Base-by-base conservation (phyloP, 2,113 vertebrate genomes). In the Campylomormyrus tamandua region DNA sequence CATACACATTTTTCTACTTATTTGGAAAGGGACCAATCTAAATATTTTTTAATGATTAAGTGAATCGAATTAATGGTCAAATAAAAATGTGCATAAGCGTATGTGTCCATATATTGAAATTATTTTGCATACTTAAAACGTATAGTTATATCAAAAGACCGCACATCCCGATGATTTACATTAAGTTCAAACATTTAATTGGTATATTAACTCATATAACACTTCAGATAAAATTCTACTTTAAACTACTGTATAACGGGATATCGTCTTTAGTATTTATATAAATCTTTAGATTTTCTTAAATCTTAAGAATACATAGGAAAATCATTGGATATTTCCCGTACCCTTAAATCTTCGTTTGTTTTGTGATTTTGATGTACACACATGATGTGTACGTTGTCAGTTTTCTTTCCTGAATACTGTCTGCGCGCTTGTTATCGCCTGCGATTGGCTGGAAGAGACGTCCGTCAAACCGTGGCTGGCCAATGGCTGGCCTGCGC, bases 381-480 rank as follows among this genome's bases (percentile, higher is more conserved):
- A 80, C 13, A 39, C 74, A 77, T 19, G 74, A 42, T 80, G 35
- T 19, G 31, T 77, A 39, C 70, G 11, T 39, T 35, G 31, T 39
- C 70, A 77, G 27, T 80, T 42, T 42, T 17, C 35, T 17, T 39
- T 39, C 35, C 74, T 42, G 13, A 42, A 80, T 80, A 80, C 74
- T 35, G 74, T 15, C 74, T 80, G 31, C 15, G 13, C 35, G 35
- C 13, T 42, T 24, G 70, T 10, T 10, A 3, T 83, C 27, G 50
- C 8, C 11, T 15, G 19, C 31, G 17, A 95, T 94, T 92, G 92
- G 94, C 11, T 89, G 0, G 89, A 48, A 27, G 0, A 0, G 0
- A 48, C 88, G 92, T 0, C 93, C 90, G 90, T 94, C 92, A 48
- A 86, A 21, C 49, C 46, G 66, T 50, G 90, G 87, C 3, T 45